phyloP scores from a whole-genome alignment of 2,113 vertebrate genomes.

The Mixornis gularis region DNA sequence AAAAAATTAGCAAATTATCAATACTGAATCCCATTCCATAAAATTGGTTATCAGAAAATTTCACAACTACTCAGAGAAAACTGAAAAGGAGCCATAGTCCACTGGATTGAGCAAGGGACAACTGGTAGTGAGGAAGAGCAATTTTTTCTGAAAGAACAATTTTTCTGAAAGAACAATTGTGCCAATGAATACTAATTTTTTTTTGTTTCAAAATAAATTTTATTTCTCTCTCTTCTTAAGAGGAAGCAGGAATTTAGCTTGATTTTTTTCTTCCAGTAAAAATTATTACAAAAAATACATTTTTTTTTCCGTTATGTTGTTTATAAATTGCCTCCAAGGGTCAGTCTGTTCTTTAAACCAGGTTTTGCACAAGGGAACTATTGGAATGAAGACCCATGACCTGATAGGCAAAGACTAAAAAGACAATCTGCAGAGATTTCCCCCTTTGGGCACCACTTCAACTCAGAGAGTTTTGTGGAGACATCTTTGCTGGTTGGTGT shows the following conservation, averaged over 20 bases:
- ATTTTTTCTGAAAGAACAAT: neutral
- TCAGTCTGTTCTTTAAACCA: neutral
- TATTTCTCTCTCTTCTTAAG: neutral
- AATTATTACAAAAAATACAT: neutral
- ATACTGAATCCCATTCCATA: neutral
- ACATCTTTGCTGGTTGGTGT: neutral
- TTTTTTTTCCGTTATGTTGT: neutral
- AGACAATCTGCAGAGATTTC: neutral
- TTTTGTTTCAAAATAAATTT: neutral
- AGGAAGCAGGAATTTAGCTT: neutral
- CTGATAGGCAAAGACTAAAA: neutral
- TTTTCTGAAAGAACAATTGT: neutral
- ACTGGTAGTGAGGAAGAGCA: neutral
- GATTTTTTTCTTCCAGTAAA: neutral
- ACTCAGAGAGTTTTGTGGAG: neutral
- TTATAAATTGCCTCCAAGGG: neutral
- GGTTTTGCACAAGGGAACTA: neutral
- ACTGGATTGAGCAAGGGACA: neutral
- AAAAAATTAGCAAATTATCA: neutral
- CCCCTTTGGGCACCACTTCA: neutral
- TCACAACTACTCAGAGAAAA: neutral
- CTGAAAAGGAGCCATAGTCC: rapidly evolving
- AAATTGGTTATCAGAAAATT: neutral
- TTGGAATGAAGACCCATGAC: neutral
- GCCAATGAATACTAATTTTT: neutral